These are phyloP conservation scores for Spongilla lacustris DNA, from an alignment of 37 sponge, comb jelly and placozoan genomes.

Conservation along the genomic window DNA sequence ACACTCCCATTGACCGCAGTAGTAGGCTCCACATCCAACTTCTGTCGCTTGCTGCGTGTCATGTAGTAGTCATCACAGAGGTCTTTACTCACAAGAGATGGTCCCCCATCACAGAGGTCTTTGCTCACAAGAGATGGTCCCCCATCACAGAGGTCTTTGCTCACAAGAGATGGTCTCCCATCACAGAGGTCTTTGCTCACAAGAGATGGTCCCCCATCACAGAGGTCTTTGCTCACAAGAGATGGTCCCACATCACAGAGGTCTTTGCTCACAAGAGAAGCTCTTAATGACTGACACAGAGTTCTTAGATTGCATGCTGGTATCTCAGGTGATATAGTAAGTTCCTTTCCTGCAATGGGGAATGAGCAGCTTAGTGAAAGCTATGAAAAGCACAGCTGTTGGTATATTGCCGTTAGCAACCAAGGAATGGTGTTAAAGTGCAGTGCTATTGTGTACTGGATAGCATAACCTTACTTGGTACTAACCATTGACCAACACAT, in stretches of 20 bases:
- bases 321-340: conserved; percentile 11
- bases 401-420: no score
- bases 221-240: neutral
- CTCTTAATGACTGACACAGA: conserved; percentile 64
- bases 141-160: conserved; percentile 52
- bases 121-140: conserved; percentile 14
- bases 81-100: neutral
- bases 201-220: conserved; percentile 15
- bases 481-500: no score
- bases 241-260: no score
- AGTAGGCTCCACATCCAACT: neutral
- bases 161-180: neutral
- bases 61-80: neutral
- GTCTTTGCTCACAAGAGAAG: neutral
- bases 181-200: neutral
- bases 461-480: no score
- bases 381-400: no score
- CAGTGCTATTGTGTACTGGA: no score
- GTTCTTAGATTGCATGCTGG: conserved; percentile 45
- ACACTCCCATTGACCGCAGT: neutral
- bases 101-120: neutral
- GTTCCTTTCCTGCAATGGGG: neutral
- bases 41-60: neutral
- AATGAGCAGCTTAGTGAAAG: neutral
- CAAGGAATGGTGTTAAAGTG: no score